Percentiles rank a stretch among this genome's conserved stretches.
Conservation (phyloP, 2,797 vertebrate genomes). For the Denticeps clupeoides region DNA sequence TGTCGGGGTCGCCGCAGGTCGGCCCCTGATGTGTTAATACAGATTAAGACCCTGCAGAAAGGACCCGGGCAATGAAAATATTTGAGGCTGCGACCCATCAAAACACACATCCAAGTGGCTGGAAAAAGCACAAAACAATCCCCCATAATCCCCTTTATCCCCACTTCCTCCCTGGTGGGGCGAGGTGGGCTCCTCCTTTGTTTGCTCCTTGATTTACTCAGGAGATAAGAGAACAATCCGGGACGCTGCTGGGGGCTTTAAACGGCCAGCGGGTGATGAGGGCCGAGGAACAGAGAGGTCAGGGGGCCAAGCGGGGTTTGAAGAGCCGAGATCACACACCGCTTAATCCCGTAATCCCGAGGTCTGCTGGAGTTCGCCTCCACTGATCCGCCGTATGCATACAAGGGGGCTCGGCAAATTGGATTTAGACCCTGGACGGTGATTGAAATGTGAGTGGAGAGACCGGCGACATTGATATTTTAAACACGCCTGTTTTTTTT, state of each 20-base stretch:
- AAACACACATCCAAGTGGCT: slow-evolving; percentile 38
- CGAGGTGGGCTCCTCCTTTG: slow-evolving; percentile 59
- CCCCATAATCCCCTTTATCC: slow-evolving; percentile 18
- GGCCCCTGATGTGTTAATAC: slow-evolving; percentile 65
- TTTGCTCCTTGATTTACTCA: slow-evolving; percentile 57
- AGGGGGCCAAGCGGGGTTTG: slow-evolving; percentile 43
- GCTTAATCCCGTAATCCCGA: slow-evolving; percentile 56
- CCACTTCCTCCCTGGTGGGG: too few species aligned
- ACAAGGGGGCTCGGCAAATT: slow-evolving; percentile 42
- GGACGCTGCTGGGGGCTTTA: slow-evolving; percentile 33
- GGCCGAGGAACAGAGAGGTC: slow-evolving; percentile 44
- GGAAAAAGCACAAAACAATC: slow-evolving; percentile 58
- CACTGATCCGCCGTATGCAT: slow-evolving; percentile 48
- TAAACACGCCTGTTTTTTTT: too few species aligned
- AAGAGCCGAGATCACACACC: slow-evolving; percentile 61
- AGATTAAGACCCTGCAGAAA: slow-evolving; percentile 53
- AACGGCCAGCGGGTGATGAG: slow-evolving; percentile 49
- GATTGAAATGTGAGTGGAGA: slow-evolving; percentile 5
- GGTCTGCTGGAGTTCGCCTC: slow-evolving; percentile 61
- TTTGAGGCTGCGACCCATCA: slow-evolving; percentile 23
- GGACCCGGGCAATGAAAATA: slow-evolving; percentile 50
- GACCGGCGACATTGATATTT: too few species aligned
- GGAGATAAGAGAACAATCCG: slow-evolving; percentile 56
- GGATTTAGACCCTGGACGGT: slow-evolving; percentile 36
- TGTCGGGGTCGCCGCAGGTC: slow-evolving; percentile 60